A percentile compares a stretch with the other conserved stretches of the same genome.
Conservation (phyloP, 2,797 vertebrate species). For the Oryzias sinensis region DNA sequence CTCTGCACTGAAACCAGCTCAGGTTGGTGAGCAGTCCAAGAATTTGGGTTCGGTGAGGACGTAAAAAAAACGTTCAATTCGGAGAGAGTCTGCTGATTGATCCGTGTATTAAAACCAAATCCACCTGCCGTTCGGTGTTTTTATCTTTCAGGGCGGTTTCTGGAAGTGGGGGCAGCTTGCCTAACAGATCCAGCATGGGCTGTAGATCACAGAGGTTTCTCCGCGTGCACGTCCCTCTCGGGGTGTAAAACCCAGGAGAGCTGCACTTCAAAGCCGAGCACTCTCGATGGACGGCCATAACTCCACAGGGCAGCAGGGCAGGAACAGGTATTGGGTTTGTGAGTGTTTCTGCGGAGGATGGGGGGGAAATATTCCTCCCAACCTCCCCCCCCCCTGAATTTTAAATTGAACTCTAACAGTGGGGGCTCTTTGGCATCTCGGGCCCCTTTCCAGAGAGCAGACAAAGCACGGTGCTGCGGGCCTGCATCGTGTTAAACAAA, state of each 20-base stretch:
- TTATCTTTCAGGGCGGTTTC: conserved; percentile 8
- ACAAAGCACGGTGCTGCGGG: conserved; percentile 58
- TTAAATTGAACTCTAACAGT: conserved; percentile 71
- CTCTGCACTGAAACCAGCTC: neutral
- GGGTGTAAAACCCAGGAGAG: conserved; percentile 24
- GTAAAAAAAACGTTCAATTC: too few species aligned
- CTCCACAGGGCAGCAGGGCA: conserved; percentile 44
- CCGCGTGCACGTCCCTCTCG: conserved; percentile 33
- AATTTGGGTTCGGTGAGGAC: too few species aligned
- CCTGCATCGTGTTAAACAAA: conserved; percentile 81
- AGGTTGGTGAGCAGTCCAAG: too few species aligned
- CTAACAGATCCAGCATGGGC: conserved; percentile 45
- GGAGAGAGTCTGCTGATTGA: too few species aligned
- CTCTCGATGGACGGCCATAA: conserved; percentile 39
- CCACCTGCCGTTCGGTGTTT: neutral
- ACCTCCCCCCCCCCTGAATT: conserved; percentile 66
- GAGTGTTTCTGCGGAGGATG: conserved; percentile 18
- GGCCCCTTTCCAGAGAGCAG: conserved; percentile 69
- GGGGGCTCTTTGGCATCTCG: conserved; percentile 65
- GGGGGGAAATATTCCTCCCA: conserved; percentile 48
- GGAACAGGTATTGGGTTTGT: conserved; percentile 37
- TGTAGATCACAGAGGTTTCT: conserved; percentile 49
- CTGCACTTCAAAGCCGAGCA: conserved; percentile 59
- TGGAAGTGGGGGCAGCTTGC: conserved; percentile 11
- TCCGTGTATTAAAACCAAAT: too few species aligned